Conservation (phyloP, 2,888 invertebrate genomes). For the Trisateles emortualis region DNA sequence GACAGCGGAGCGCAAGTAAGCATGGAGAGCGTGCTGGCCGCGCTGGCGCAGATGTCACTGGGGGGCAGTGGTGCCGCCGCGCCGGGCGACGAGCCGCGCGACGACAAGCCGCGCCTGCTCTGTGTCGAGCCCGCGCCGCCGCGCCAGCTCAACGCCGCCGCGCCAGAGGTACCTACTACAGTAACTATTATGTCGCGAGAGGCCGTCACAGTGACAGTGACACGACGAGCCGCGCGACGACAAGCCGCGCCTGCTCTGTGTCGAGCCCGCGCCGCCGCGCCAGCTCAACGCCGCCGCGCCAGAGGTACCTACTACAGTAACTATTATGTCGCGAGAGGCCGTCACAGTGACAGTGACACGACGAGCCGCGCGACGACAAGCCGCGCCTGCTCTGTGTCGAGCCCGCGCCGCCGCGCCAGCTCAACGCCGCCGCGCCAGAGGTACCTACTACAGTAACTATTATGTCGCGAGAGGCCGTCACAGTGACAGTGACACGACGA, state of each 20-base stretch:
- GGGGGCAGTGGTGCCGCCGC: slow-evolving; percentile 64
- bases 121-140: slow-evolving; percentile 57
- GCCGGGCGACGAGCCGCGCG: slow-evolving; percentile 68
- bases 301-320: background rate
- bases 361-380: slow-evolving; percentile 17
- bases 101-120: slow-evolving; percentile 57
- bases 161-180: slow-evolving; percentile 44
- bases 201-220: background rate
- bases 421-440: background rate
- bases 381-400: slow-evolving; percentile 8
- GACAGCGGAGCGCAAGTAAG: slow-evolving; percentile 55
- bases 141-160: slow-evolving; percentile 28
- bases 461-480: too few relatives aligned
- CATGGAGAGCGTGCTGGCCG: slow-evolving; percentile 72
- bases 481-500: too few relatives aligned
- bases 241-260: slow-evolving; percentile 35
- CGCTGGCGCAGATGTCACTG: slow-evolving; percentile 73
- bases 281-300: slow-evolving; percentile 1
- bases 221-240: background rate
- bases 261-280: slow-evolving; percentile 67
- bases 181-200: too few relatives aligned
- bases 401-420: slow-evolving; percentile 11
- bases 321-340: too few relatives aligned
- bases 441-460: too few relatives aligned
- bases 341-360: too few relatives aligned